These are phyloP conservation scores for Pristionchus maxplancki DNA, from an alignment of 2,888 invertebrate genomes.

Conservation along the genomic window DNA sequence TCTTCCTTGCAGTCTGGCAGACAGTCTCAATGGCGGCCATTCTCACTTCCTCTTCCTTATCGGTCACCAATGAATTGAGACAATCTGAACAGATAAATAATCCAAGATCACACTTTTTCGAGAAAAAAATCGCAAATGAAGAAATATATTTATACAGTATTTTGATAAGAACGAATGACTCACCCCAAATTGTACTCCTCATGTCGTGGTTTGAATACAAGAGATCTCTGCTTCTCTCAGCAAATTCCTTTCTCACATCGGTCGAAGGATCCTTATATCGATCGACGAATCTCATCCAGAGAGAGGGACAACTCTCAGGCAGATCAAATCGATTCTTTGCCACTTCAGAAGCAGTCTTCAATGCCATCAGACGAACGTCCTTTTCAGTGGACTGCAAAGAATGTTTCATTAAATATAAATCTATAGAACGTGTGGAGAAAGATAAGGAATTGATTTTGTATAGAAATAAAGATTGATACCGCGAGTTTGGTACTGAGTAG, in stretches of 20 bases:
- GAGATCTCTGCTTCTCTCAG: conserved; percentile 1
- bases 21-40: conserved; percentile 53
- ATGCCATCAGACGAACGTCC: conserved; percentile 20
- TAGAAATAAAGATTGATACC: background rate
- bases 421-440: no score
- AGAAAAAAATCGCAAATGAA: no score
- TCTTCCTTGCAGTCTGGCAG: conserved; percentile 56
- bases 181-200: conserved; percentile 33
- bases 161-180: background rate
- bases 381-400: background rate
- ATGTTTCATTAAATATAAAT: background rate
- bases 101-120: no score
- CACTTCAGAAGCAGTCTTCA: conserved; percentile 9
- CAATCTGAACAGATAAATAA: background rate
- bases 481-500: background rate
- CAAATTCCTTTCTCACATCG: background rate
- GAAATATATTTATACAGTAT: background rate
- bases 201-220: conserved; percentile 1
- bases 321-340: background rate
- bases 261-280: background rate
- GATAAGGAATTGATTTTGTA: no score
- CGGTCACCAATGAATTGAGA: conserved; percentile 45
- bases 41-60: conserved; percentile 56
- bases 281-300: background rate
- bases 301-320: conserved; percentile 17